Evolutionary conservation across 2,888 invertebrate genomes (phyloP), one percentile per base, ranked within the genome.

Genomic region (Cantharis nigra): DNA sequence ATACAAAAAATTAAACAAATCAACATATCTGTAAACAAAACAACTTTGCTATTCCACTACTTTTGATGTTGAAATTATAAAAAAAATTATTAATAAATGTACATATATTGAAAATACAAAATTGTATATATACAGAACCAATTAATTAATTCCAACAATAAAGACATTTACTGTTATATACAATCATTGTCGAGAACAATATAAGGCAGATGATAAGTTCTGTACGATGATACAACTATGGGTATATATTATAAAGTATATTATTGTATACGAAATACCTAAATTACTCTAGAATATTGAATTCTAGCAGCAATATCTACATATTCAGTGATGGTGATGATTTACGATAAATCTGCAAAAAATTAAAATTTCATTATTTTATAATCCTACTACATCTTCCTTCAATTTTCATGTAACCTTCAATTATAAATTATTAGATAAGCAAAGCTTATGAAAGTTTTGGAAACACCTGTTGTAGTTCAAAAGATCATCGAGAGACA

Each of bases 321-420:
- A 63, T 75, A 76, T 69, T 78, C 77, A 63, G 63, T 70, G 62
- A 73, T 71, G 72, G 69, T 71, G 63, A 49, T 33, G 49, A 64
- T 69, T 88, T 88, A 88, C 81, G 88, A 88, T 86, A 88, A 86
- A 87, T 88, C 88, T 88, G 85, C 69, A 87, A 87, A 63, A 76
- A 78, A 82, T 76, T 75, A 78, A 69, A 74, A 76, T 23, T n/a
- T 62, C 2, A 64, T 13, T 71, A 18, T 9, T 26, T 26, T 26
- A 26, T 26, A 26, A 26, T 26, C 26, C 0, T 26, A 26, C 9
- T 23, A 26, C 9, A 26, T 7, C 2, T 26, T 26, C 9, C 26
- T 26, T 26, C 7, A 26, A 26, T 26, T 26, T 23, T 23, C 23
- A 23, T 23, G 23, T 23, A 23, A 23, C 23, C 23, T 23, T 23